Conservation (phyloP, 2,888 invertebrate species). For the Metalampra italica region DNA sequence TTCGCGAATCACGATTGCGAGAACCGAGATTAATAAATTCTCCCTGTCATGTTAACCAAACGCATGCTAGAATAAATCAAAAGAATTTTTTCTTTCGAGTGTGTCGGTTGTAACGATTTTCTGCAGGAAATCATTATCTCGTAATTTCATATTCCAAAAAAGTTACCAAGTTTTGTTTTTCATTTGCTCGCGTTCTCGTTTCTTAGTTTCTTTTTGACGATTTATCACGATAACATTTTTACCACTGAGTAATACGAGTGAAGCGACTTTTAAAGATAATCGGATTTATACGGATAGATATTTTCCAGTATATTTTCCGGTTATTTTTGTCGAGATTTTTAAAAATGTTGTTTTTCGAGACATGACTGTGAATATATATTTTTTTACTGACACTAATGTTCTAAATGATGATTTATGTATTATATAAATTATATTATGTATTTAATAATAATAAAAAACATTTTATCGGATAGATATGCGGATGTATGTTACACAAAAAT, state of each 20-base stretch:
- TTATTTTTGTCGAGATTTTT: no score
- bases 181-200: constrained; percentile 11
- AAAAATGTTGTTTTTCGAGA: no score
- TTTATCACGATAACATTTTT: not conserved
- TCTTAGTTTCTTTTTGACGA: not conserved
- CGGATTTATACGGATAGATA: no score
- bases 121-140: constrained; percentile 34
- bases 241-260: not conserved
- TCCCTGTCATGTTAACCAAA: constrained; percentile 15
- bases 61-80: constrained; percentile 24
- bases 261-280: no score
- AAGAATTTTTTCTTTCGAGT: constrained; percentile 15
- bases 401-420: no score
- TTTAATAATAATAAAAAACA: no score
- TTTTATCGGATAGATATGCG: no score
- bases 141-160: constrained; percentile 27
- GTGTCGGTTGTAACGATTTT: constrained; percentile 18
- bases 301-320: no score
- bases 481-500: no score
- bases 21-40: constrained; percentile 20
- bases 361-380: no score
- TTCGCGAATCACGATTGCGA: not conserved
- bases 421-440: no score
- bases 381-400: no score
- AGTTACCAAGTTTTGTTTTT: constrained; percentile 11